Evolutionary conservation across 2,888 invertebrate species (phyloP), one percentile per base, ranked within the genome.

Genomic region (Himalopsyche tibetana): DNA sequence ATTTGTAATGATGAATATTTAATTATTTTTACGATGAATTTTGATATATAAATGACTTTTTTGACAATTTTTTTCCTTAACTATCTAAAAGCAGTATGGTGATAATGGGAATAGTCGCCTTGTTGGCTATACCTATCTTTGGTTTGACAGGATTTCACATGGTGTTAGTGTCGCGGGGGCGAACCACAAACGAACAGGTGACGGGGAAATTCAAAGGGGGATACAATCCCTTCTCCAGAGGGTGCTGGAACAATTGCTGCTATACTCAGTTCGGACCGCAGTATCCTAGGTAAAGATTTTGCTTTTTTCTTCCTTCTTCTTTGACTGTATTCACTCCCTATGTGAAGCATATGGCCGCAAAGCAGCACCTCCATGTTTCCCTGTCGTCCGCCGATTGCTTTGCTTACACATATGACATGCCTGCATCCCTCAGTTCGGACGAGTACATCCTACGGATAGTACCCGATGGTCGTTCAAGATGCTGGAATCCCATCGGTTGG

Each of bases 171-270:
- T 97, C 98, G 45, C 94, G 99, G 88, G 99, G 99, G 63, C 95
- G 99, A 89, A 99, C 99, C 86, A 99, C 99, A 89, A 99, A 99
- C 93, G 99, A 99, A 93, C 99, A 99, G 94, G 99, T 99, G 88
- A 99, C 99, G 19, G 99, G 99, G 86, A 99, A 99, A 94, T 99
- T 99, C 94, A 98, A 98, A 91, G 98, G 98, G 85, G 99, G 99
- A 63, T 98, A 98, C 92, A 99, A 99, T 94, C 99, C 99, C 84
- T 99, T 99, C 93, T 98, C 98, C 5, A 94, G 96, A 90, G 99
- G 99, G 51, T 99, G 99, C 92, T 96, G 97, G 95, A 95, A 96
- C 91, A 99, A 99, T 92, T 98, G 99, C 93, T 97, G 97, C 92
- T 97, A 98, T 91, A 96, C 98, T 88, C 96, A 99, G 90, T 99